A percentile compares a stretch with the other conserved stretches of the same genome.
These are phyloP conservation scores for Diglossa cyanea DNA, from an alignment of 2,797 vertebrate species.

Conservation along the genomic window DNA sequence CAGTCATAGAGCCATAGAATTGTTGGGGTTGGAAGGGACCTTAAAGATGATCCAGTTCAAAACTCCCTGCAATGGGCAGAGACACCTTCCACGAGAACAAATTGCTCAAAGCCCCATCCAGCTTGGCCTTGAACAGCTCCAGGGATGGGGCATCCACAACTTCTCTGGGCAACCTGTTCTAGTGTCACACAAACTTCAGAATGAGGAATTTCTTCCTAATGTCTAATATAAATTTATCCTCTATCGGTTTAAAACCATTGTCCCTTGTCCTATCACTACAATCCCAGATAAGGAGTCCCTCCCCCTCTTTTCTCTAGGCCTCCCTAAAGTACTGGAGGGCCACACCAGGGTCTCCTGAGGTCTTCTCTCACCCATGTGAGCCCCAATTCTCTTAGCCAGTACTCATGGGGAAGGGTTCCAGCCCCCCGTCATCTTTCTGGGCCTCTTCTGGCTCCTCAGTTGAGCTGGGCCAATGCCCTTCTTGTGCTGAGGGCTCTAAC, in stretches of 20 bases:
- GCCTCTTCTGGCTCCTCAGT: not conserved
- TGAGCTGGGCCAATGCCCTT: not conserved
- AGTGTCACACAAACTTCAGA: not conserved
- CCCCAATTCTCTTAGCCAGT: not conserved
- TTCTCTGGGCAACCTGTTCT: not conserved
- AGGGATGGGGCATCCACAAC: not conserved
- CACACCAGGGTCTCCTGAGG: not conserved
- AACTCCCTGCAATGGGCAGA: not conserved
- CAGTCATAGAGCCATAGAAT: not conserved
- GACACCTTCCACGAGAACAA: not conserved
- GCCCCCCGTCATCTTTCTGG: not conserved
- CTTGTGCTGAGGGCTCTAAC: rapidly evolving
- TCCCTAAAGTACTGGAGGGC: not conserved
- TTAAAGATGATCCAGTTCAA: not conserved
- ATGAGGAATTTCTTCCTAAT: not conserved
- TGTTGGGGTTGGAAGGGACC: not conserved
- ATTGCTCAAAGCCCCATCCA: not conserved
- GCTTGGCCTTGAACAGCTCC: not conserved
- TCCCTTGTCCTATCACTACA: not conserved
- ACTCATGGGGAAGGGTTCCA: not conserved
- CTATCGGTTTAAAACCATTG: not conserved
- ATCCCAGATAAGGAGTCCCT: not conserved
- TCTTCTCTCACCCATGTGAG: not conserved
- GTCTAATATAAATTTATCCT: not conserved
- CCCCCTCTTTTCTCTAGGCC: not conserved